Percentiles rank a stretch among this genome's conserved stretches.
Conservation (phyloP, 2,888 invertebrate genomes). For the Ellobium chinense region DNA sequence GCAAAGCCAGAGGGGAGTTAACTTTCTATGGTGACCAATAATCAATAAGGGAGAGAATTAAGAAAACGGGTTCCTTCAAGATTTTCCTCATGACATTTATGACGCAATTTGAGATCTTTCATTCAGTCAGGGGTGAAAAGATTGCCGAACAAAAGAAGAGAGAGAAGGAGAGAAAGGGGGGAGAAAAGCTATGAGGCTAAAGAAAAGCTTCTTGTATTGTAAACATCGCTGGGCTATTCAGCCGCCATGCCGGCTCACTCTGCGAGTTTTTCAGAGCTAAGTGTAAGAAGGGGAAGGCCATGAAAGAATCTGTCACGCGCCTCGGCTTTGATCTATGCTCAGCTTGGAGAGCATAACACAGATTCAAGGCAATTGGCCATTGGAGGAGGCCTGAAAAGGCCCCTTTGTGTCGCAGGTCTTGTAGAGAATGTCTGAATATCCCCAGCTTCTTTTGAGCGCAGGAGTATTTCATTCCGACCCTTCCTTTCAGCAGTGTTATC, state of each 20-base stretch:
- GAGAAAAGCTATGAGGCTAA: neutral
- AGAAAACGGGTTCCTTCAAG: conserved; percentile 21
- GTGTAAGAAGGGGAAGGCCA: conserved; percentile 8
- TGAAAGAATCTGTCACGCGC: conserved; percentile 19
- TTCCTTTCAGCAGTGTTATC: conserved; percentile 1
- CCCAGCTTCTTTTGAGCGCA: conserved; percentile 11
- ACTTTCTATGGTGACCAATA: conserved; percentile 24
- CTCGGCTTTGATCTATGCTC: conserved; percentile 21
- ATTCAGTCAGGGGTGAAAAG: conserved; percentile 30
- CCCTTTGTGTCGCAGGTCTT: conserved; percentile 7
- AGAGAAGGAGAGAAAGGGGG: neutral
- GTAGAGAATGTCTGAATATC: conserved; percentile 25
- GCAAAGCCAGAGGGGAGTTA: conserved; percentile 3
- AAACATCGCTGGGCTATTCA: conserved; percentile 24
- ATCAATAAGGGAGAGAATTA: conserved; percentile 24
- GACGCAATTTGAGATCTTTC: conserved; percentile 36
- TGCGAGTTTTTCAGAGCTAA: conserved; percentile 18
- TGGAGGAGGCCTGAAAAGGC: conserved; percentile 5
- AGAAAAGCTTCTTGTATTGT: neutral
- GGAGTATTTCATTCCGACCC: conserved; percentile 27
- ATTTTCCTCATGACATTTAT: conserved; percentile 30
- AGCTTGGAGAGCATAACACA: conserved; percentile 1
- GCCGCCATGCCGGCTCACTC: conserved; percentile 1
- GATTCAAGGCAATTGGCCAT: conserved; percentile 35
- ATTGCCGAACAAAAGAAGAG: conserved; percentile 8